Evolutionary conservation across 2,797 vertebrate genomes (phyloP), one percentile per base, ranked within the genome.

Genomic region (Platalea minor): DNA sequence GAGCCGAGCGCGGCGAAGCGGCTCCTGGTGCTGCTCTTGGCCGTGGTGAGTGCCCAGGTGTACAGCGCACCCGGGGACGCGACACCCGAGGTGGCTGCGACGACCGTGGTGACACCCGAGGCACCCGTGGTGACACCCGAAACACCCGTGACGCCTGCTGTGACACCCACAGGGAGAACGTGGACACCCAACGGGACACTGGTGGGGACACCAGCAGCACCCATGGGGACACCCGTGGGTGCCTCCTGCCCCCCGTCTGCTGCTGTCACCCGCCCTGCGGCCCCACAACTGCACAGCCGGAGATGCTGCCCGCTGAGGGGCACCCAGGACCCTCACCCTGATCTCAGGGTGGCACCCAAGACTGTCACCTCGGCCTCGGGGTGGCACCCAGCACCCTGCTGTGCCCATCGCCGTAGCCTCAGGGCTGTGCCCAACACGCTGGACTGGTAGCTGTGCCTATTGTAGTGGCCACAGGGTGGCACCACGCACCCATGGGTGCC

Each of bases 11-110:
- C 29, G 2, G 81, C 88, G 3, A 91, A 91, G 39, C n/a, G 81
- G 5, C 75, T 91, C 21, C 82, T 91, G 82, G 17, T 91, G 53
- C 89, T 91, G 37, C 82, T 91, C 3, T 5, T 91, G 82, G 82
- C 61, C 1, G 89, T 91, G 82, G 89, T 91, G 68, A 65, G 68
- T 5, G n/a, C 88, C 39, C 88, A 91, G 24, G 48, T 91, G 12
- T 91, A 91, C 89, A 79, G 8, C 26, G 15, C 88, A 1, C 81
- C 87, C 3, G 79, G 31, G 2, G 87, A 82, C 5, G 11, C 3
- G 35, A 8, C 43, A 2, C 21, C 61, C 9, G 43, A 53, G 51
- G 51, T 29, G 51, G 51, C 28, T 6, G 17, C 1, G 20, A 13
- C 14, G 2, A 2, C 79, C 3, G 0, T 1, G 7, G 56, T 7